Evolutionary conservation across 2,797 vertebrate species (phyloP), one percentile per base, ranked within the genome.

Genomic region (Molothrus ater): DNA sequence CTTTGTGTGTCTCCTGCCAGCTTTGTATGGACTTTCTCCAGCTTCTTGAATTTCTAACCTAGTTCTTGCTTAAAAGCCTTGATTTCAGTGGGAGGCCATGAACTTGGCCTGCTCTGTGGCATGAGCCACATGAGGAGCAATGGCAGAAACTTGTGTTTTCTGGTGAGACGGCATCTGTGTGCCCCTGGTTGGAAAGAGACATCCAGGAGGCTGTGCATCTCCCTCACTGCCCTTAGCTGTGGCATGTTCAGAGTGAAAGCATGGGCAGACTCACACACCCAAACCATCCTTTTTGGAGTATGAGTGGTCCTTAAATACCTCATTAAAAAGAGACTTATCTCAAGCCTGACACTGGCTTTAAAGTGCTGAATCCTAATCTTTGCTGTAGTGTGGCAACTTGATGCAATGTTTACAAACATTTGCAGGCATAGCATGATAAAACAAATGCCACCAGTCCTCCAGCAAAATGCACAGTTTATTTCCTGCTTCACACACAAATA

Each of bases 351-450:
- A 50, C 13, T 15, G n/a, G 43, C 36, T 91, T 74, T 48, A 45
- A 81, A 85, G 72, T 20, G 3, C 24, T 26, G 51, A 61, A 80
- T 89, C 36, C 90, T 20, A 20, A 15, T 84, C 66, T 65, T 65
- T 70, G 72, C 84, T 91, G 89, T 65, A 83, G 43, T 18, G n/a
- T 22, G 54, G 85, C 76, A 90, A 93, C 90, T 66, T 70, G 61
- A 65, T 0, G 1, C 47, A 40, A n/a, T 79, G 85, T 95, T 96
- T 96, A 70, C 95, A 93, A 92, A 92, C 56, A 93, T 79, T 95
- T 78, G 29, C 66, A 92, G 72, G 54, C 92, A 45, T 85, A 75
- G 66, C 85, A 43, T 18, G 83, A 70, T 68, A 72, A 88, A 96
- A 93, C 76, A 96, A 96, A 90, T 57, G 86, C 80, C 20, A 3